phyloP scores from a whole-genome alignment of 2,113 vertebrate species.

The Machaerirhynchus nigripectus region DNA sequence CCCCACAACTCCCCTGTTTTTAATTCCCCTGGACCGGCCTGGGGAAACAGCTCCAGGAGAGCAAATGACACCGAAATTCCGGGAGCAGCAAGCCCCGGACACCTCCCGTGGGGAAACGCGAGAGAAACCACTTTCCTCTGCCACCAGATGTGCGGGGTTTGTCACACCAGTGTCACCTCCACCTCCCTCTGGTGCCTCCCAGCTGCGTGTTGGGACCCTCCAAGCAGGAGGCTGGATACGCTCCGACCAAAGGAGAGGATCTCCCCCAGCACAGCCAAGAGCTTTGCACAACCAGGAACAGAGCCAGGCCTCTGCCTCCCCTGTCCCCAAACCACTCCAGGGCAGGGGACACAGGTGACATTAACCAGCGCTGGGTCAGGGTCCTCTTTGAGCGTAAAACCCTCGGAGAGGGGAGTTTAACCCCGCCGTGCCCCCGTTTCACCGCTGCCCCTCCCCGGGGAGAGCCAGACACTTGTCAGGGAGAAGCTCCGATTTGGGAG shows the following conservation, averaged over 20 bases:
- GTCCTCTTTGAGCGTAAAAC: background rate
- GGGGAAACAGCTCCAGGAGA: background rate
- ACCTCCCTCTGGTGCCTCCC: background rate
- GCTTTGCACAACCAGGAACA: accelerated
- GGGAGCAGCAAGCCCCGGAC: background rate
- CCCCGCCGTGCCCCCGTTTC: background rate
- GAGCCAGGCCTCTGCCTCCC: background rate
- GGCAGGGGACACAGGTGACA: background rate
- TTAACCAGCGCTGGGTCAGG: background rate
- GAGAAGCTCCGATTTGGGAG: accelerated
- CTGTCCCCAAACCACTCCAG: background rate
- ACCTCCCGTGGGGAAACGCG: accelerated
- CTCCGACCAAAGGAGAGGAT: background rate
- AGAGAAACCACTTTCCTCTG: background rate
- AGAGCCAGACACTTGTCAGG: background rate
- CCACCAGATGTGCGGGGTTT: background rate
- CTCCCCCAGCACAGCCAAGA: background rate
- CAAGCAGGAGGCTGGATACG: accelerated
- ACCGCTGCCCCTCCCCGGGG: background rate
- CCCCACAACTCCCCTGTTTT: background rate
- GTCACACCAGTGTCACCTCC: background rate
- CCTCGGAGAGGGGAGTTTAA: accelerated
- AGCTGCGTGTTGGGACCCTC: accelerated
- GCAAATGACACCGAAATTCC: accelerated
- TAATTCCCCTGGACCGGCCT: background rate